phyloP scores from a whole-genome alignment of 2,888 invertebrate genomes.

The Portevinia maculata region DNA sequence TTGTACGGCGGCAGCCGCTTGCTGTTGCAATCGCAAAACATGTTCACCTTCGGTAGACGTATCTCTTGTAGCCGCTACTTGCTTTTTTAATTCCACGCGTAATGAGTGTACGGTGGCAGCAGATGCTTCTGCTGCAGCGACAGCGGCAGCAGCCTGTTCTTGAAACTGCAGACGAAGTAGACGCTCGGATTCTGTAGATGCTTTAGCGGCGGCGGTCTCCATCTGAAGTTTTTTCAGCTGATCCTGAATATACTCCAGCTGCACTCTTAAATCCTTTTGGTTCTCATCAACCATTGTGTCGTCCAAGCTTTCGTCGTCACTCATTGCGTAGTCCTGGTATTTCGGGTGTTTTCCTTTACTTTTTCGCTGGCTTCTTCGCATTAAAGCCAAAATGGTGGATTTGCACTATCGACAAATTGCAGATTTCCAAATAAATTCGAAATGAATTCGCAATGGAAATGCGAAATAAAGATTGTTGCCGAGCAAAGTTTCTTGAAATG shows the following conservation, averaged over 20 bases:
- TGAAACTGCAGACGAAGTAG: not conserved
- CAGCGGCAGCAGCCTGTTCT: not conserved
- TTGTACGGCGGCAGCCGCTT: no score
- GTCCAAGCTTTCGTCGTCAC: conserved; percentile 2
- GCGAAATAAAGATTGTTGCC: conserved; percentile 7
- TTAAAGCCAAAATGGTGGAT: no score
- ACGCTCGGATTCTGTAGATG: not conserved
- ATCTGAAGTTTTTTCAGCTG: not conserved
- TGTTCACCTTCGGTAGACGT: no score
- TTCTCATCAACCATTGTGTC: not conserved
- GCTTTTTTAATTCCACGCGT: no score
- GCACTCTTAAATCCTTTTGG: not conserved
- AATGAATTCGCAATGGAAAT: not conserved
- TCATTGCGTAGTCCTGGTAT: not conserved
- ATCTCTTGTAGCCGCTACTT: no score
- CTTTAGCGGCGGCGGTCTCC: not conserved
- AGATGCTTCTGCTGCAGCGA: not conserved
- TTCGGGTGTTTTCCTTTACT: not conserved
- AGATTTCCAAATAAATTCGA: no score
- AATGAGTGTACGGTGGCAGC: no score
- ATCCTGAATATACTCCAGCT: not conserved
- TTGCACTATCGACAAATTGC: no score
- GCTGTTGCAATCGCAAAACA: no score
- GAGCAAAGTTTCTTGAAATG: no score
- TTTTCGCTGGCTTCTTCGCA: not conserved